These are phyloP conservation scores for Heptranchias perlo DNA, from an alignment of 2,113 vertebrate species.

Conservation along the genomic window DNA sequence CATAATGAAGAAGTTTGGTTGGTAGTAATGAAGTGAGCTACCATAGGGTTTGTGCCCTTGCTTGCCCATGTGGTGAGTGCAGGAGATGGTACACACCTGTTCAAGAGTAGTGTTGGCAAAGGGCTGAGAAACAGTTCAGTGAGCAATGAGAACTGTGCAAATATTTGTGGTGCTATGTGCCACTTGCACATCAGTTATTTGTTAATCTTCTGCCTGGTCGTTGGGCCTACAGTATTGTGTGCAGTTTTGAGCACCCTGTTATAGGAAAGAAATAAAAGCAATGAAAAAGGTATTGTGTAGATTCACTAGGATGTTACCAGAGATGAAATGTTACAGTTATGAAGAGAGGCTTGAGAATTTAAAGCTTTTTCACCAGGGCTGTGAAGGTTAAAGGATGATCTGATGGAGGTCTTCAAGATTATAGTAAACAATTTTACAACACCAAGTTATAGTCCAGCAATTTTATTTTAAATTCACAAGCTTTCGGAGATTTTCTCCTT, in stretches of 20 bases:
- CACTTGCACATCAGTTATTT: neutral
- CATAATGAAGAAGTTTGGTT: neutral
- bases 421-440: no score
- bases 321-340: neutral
- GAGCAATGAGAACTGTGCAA: neutral
- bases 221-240: neutral
- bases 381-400: neutral
- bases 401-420: neutral
- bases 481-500: no score
- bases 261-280: neutral
- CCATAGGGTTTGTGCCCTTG: neutral
- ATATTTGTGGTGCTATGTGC: neutral
- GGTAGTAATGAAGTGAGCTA: neutral
- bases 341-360: no score
- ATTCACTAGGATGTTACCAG: neutral
- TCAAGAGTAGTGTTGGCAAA: neutral
- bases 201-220: neutral
- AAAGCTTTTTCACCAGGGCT: neutral
- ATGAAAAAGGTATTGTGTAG: neutral
- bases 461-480: no score
- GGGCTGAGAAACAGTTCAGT: neutral
- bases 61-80: neutral
- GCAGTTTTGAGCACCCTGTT: neutral
- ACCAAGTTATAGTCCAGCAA: no score
- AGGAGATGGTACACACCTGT: neutral